phyloP scores from a whole-genome alignment of 1,140 invertebrate genomes.

The Papilio machaon region DNA sequence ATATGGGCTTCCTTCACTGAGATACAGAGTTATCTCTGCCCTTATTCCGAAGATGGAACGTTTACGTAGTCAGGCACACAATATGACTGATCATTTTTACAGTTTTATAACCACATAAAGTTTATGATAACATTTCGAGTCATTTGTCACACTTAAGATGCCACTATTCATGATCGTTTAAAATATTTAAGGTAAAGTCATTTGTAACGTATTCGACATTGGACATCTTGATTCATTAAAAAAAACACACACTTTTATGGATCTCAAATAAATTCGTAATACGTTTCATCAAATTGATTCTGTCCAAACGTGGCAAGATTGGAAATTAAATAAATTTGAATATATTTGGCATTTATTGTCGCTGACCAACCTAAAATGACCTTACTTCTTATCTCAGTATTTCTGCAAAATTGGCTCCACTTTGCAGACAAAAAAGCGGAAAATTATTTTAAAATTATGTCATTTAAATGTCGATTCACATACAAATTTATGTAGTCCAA shows the following conservation, averaged over 20 bases:
- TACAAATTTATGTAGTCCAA: constrained; percentile 1
- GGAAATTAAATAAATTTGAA: too few relatives aligned
- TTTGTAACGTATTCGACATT: neutral
- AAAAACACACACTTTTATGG: neutral
- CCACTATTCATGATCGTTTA: constrained; percentile 15
- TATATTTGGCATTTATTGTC: too few relatives aligned
- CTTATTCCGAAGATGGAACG: constrained; percentile 26
- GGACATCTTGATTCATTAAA: neutral
- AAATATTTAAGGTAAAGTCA: neutral
- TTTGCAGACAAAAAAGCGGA: neutral
- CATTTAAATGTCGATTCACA: constrained; percentile 28
- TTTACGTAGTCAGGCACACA: constrained; percentile 12
- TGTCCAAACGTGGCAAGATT: too few relatives aligned
- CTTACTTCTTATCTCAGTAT: too few relatives aligned
- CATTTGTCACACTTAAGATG: constrained; percentile 9
- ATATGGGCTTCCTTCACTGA: constrained; percentile 29
- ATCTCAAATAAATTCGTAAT: neutral
- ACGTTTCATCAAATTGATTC: too few relatives aligned
- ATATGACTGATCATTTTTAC: constrained; percentile 23
- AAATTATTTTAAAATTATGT: neutral
- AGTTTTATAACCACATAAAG: constrained; percentile 2
- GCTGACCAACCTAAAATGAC: too few relatives aligned
- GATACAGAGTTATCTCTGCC: constrained; percentile 35
- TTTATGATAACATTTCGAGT: constrained; percentile 4
- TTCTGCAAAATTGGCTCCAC: too few relatives aligned